Evolutionary conservation across 2,888 invertebrate species (phyloP).

Genomic region (Diarsia brunnea): DNA sequence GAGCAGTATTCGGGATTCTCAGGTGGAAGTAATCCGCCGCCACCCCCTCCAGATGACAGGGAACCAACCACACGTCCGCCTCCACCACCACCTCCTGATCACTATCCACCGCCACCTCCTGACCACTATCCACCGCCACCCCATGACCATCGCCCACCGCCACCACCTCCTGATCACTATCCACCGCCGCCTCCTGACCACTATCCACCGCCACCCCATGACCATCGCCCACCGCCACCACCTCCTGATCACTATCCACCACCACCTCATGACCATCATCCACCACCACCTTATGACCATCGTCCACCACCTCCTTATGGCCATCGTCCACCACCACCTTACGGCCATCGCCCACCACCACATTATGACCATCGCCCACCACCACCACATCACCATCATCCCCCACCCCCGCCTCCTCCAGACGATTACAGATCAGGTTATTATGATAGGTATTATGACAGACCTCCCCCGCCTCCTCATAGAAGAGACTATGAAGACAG

Average conservation of each 20-base stretch:
- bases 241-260: constrained; percentile 38
- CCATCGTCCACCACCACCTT: constrained; percentile 20
- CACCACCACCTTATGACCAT: constrained; percentile 23
- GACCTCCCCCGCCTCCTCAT: constrained; percentile 34
- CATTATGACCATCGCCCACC: constrained; percentile 32
- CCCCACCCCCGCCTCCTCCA: constrained; percentile 50
- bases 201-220: not conserved
- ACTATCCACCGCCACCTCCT: constrained; percentile 21
- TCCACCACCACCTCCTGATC: constrained; percentile 7
- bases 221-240: constrained; percentile 38
- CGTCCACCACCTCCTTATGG: constrained; percentile 19
- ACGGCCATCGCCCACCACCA: constrained; percentile 21
- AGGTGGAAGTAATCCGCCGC: not conserved
- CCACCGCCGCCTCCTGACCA: constrained; percentile 42
- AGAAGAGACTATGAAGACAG: constrained; percentile 43
- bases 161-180: constrained; percentile 32
- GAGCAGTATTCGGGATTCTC: constrained; percentile 24
- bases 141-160: constrained; percentile 8
- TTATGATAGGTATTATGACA: constrained; percentile 26
- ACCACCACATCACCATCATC: constrained; percentile 45
- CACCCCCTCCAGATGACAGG: not conserved
- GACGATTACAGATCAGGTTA: constrained; percentile 41
- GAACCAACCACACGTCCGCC: constrained; percentile 18
- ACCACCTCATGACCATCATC: constrained; percentile 5
- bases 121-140: constrained; percentile 19